Conservation (phyloP, 2,888 invertebrate genomes). For the Himalopsyche anomala region DNA sequence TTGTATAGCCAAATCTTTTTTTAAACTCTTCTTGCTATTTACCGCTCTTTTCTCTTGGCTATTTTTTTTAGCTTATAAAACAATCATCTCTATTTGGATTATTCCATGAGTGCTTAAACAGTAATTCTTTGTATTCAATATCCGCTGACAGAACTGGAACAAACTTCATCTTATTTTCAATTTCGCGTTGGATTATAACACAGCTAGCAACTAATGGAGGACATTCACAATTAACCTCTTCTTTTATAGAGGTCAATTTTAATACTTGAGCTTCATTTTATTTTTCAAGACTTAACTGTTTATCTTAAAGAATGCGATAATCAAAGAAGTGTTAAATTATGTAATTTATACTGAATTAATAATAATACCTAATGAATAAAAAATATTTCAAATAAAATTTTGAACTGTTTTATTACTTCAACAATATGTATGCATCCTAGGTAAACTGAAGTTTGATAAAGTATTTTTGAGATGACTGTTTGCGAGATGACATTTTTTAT, state of each 20-base stretch:
- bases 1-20: neutral
- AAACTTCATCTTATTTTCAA: slow-evolving; percentile 2
- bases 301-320: too few species aligned
- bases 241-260: slow-evolving; percentile 13
- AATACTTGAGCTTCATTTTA: neutral
- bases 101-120: neutral
- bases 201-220: neutral
- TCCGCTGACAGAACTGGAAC: slow-evolving; percentile 12
- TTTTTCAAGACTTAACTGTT: neutral
- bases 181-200: slow-evolving; percentile 3
- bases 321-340: too few species aligned
- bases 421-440: too few species aligned
- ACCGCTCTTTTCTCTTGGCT: neutral
- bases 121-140: neutral
- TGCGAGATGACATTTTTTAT: too few species aligned
- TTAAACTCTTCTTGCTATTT: neutral
- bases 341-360: too few species aligned
- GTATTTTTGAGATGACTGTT: too few species aligned
- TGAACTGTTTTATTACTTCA: too few species aligned
- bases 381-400: too few species aligned
- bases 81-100: neutral
- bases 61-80: neutral
- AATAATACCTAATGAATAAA: too few species aligned
- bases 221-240: neutral
- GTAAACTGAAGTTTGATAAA: too few species aligned